Evolutionary conservation across 1,140 invertebrate species (phyloP).

Genomic region (Drosophila biarmipes): DNA sequence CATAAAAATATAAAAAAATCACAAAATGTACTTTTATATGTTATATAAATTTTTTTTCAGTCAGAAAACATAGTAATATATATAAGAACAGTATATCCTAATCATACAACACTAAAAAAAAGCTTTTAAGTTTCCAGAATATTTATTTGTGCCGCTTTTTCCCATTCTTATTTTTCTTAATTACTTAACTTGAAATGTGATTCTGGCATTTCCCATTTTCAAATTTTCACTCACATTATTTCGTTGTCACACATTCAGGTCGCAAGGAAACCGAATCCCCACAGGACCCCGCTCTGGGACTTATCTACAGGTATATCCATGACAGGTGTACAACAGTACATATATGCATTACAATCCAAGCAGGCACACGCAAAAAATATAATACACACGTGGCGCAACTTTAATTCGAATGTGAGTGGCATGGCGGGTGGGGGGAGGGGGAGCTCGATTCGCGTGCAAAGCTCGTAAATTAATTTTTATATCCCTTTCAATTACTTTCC

Average conservation of each 20-base stretch:
- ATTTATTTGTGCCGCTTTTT: too few species aligned
- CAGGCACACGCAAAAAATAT: neutral
- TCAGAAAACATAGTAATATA: too few species aligned
- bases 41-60: too few species aligned
- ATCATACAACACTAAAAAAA: too few species aligned
- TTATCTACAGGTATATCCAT: neutral
- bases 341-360: neutral
- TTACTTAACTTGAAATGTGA: neutral
- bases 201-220: neutral
- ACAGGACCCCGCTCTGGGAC: neutral
- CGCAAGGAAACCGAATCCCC: neutral
- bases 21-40: too few species aligned
- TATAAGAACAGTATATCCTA: too few species aligned
- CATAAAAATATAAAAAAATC: too few species aligned
- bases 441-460: slow-evolving; percentile 41
- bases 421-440: too few species aligned
- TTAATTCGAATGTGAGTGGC: neutral
- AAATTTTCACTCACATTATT: neutral
- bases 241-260: neutral
- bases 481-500: slow-evolving; percentile 66
- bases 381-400: neutral
- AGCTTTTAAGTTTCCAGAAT: too few species aligned
- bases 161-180: neutral
- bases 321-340: slow-evolving; percentile 7
- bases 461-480: slow-evolving; percentile 74